Percentiles rank a stretch among this genome's conserved stretches.
Conservation (phyloP, 1,140 invertebrate genomes). For the Andricus grossulariae region DNA sequence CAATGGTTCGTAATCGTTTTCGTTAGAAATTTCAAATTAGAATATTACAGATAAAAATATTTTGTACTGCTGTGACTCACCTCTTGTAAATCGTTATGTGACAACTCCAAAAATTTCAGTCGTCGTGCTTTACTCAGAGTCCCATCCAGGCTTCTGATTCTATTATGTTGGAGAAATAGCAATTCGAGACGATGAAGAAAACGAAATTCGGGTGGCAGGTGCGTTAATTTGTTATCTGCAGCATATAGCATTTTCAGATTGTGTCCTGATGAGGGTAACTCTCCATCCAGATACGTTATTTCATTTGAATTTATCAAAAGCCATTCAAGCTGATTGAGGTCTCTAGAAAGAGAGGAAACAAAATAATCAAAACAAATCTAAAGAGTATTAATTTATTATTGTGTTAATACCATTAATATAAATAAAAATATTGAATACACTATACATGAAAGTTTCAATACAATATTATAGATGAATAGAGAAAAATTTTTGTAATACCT, state of each 20-base stretch:
- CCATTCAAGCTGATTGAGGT: slow-evolving; percentile 84
- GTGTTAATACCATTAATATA: not conserved
- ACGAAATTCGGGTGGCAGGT: slow-evolving; percentile 82
- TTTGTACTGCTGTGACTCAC: slow-evolving; percentile 73
- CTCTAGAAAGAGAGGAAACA: slow-evolving; percentile 66
- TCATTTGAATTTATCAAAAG: slow-evolving; percentile 86
- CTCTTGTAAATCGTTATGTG: slow-evolving; percentile 84
- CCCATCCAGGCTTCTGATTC: slow-evolving; percentile 81
- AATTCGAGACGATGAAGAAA: slow-evolving; percentile 81
- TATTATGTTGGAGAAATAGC: slow-evolving; percentile 83
- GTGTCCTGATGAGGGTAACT: slow-evolving; percentile 81
- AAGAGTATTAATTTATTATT: not conserved
- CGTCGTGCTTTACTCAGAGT: slow-evolving; percentile 81
- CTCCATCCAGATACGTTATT: slow-evolving; percentile 83
- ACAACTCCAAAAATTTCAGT: slow-evolving; percentile 81
- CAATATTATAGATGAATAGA: not conserved
- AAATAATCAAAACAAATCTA: slow-evolving; percentile 13
- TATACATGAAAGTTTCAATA: not conserved
- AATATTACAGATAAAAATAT: not conserved
- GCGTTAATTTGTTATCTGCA: slow-evolving; percentile 82
- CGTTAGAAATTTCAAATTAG: no score
- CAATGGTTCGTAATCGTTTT: no score
- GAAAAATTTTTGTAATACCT: slow-evolving; percentile 65
- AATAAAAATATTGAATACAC: not conserved
- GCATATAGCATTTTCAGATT: slow-evolving; percentile 83